Base-by-base conservation (phyloP, 2,888 invertebrate species). In the Deladenus siricidicola region DNA sequence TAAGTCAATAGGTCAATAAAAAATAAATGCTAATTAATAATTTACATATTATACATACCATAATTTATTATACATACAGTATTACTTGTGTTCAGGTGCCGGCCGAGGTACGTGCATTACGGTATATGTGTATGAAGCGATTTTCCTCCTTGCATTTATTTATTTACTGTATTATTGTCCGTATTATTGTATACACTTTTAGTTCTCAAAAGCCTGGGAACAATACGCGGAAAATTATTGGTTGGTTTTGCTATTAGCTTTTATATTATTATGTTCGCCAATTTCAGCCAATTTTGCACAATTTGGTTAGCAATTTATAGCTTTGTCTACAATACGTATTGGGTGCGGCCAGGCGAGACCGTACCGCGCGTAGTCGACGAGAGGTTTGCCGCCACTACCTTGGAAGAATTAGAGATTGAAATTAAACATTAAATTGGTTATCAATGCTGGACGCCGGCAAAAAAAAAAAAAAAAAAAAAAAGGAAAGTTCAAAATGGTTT, bases 211-310 rank as follows among this genome's bases (percentile, higher is more conserved):
- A 53, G 71, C 72, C 2, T 76, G 75, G 75, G 76, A 76, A 51
- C 72, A 76, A 56, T 77, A 75, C 56, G 75, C 75, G 30, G 76
- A 76, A 62, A 74, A 76, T 58, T 76, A 76, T 62, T 76, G 66
- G 64, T 68, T 67, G 63, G 43, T 14, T 26, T 19, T 24, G 43
- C 6, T 1, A 10, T 28, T 6, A 3, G 24, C n/a, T n/a, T n/a
- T n/a, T n/a, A n/a, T n/a, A n/a, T n/a, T n/a, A n/a, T n/a, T n/a
- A n/a, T n/a, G n/a, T n/a, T n/a, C n/a, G n/a, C n/a, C n/a, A n/a
- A n/a, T n/a, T n/a, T n/a, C n/a, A n/a, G n/a, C n/a, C n/a, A n/a
- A n/a, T n/a, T n/a, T n/a, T n/a, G n/a, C n/a, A n/a, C n/a, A n/a
- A n/a, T n/a, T n/a, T n/a, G n/a, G n/a, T n/a, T n/a, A n/a, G n/a